Percentiles rank a stretch among this genome's conserved stretches.
Evolutionary conservation across 2,797 vertebrate species (phyloP).

Genomic region (Enteromius unitaeniatus): DNA sequence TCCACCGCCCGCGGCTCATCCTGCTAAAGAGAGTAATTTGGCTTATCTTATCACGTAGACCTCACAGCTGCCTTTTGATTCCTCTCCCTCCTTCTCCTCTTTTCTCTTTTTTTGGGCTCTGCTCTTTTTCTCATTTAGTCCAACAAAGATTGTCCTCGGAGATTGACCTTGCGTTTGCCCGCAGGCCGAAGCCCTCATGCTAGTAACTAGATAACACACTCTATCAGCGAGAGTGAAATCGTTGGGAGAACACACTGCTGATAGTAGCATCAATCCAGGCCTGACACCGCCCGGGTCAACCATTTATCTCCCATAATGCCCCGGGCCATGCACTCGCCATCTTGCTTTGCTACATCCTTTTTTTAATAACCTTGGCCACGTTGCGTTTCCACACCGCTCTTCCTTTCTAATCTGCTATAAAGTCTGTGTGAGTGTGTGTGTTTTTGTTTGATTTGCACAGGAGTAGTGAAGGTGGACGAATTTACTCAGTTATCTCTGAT

Average conservation of each 20-base stretch:
- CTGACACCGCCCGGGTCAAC: constrained; percentile 97
- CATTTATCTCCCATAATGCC: constrained; percentile 98
- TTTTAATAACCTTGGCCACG: constrained; percentile 91
- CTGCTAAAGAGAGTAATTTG: constrained; percentile 84
- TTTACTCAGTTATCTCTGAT: constrained; percentile 54
- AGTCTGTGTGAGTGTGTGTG: constrained; percentile 46
- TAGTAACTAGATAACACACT: constrained; percentile 99
- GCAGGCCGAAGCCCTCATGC: constrained; percentile 95
- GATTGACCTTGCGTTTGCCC: constrained; percentile 94
- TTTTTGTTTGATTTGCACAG: constrained; percentile 60
- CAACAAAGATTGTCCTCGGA: constrained; percentile 93
- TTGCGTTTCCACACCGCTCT: constrained; percentile 76
- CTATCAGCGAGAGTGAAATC: constrained; percentile 99
- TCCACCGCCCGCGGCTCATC: constrained; percentile 73
- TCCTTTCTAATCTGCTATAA: constrained; percentile 62
- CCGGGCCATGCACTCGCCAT: constrained; percentile 92
- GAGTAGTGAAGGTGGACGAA: constrained; percentile 66
- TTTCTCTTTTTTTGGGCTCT: constrained; percentile 76
- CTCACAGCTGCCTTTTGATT: constrained; percentile 82
- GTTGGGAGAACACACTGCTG: constrained; percentile 97
- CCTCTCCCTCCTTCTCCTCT: constrained; percentile 59
- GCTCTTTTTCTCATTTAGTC: constrained; percentile 95
- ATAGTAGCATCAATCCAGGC: constrained; percentile 99
- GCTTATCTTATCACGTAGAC: constrained; percentile 82
- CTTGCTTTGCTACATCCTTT: constrained; percentile 87